These are phyloP conservation scores for Meghimatium bilineatum DNA, from an alignment of 2,888 invertebrate species.

Conservation along the genomic window DNA sequence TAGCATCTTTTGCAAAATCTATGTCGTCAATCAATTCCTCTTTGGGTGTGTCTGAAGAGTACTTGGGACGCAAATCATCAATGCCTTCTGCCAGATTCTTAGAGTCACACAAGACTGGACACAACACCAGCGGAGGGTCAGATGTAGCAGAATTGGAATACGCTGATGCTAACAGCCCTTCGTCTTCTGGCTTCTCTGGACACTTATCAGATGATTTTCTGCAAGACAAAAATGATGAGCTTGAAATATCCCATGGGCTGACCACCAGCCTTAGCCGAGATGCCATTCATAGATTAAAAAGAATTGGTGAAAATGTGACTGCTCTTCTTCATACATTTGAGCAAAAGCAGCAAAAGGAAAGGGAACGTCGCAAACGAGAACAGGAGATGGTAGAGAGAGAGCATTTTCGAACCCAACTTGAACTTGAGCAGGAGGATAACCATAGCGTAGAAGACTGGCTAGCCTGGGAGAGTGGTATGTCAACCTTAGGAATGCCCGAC, in stretches of 20 bases:
- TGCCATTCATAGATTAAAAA: slow-evolving; percentile 64
- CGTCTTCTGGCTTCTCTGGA: slow-evolving; percentile 50
- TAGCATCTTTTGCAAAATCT: slow-evolving; percentile 50
- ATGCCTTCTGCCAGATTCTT: background rate
- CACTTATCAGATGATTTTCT: slow-evolving; percentile 68
- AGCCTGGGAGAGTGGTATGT: slow-evolving; percentile 45
- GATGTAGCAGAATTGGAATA: slow-evolving; percentile 50
- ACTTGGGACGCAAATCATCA: slow-evolving; percentile 46
- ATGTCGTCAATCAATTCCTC: slow-evolving; percentile 51
- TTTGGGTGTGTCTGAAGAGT: slow-evolving; percentile 53
- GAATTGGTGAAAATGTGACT: slow-evolving; percentile 67
- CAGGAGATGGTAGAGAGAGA: slow-evolving; percentile 69
- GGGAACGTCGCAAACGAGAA: slow-evolving; percentile 66
- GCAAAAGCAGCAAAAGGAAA: slow-evolving; percentile 63
- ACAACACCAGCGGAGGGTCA: slow-evolving; percentile 42
- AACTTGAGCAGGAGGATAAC: slow-evolving; percentile 68
- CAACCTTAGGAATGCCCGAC: slow-evolving; percentile 35
- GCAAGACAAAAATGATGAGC: slow-evolving; percentile 68
- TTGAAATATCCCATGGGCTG: slow-evolving; percentile 60
- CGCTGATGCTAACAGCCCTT: slow-evolving; percentile 37
- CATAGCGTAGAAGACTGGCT: slow-evolving; percentile 70
- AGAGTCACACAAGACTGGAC: slow-evolving; percentile 11
- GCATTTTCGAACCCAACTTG: slow-evolving; percentile 66
- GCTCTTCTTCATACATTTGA: slow-evolving; percentile 64
- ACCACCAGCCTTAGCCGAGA: slow-evolving; percentile 61